Conservation (phyloP, 2,888 invertebrate genomes). For the Neoascia interrupta region DNA sequence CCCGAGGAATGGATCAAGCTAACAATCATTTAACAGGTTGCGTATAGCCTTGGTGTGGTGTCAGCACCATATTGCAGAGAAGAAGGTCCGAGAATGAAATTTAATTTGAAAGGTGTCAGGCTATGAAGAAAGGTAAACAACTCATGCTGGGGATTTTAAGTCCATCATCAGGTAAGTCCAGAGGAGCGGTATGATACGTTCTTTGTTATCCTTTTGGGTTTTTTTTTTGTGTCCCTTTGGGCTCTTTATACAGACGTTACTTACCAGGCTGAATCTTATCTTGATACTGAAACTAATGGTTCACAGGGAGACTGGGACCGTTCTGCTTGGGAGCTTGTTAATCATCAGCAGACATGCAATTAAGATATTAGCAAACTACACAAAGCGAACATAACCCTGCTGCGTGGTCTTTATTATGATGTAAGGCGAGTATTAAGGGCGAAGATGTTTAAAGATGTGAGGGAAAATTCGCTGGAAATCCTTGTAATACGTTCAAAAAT, state of each 20-base stretch:
- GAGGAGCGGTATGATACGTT: neutral
- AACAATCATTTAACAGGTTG: slow-evolving; percentile 30
- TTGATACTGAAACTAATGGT: slow-evolving; percentile 45
- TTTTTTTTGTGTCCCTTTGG: slow-evolving; percentile 1
- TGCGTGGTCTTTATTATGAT: slow-evolving; percentile 6
- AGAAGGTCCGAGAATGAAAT: slow-evolving; percentile 43
- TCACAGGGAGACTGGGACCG: slow-evolving; percentile 20
- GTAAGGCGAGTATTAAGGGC: too few relatives aligned
- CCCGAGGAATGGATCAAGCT: slow-evolving; percentile 45
- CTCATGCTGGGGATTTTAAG: slow-evolving; percentile 11
- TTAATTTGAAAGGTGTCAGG: slow-evolving; percentile 64
- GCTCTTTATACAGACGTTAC: slow-evolving; percentile 30
- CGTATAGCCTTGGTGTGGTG: slow-evolving; percentile 4
- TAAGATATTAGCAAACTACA: slow-evolving; percentile 44
- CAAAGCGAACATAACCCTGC: neutral
- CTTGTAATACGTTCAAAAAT: too few relatives aligned
- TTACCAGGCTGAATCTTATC: slow-evolving; percentile 34
- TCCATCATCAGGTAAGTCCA: neutral
- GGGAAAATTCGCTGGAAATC: too few relatives aligned
- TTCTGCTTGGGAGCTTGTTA: slow-evolving; percentile 36
- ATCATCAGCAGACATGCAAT: slow-evolving; percentile 58
- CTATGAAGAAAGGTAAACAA: slow-evolving; percentile 41
- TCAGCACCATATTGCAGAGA: slow-evolving; percentile 35
- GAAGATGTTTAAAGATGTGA: too few relatives aligned
- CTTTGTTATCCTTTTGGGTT: neutral